Evolutionary conservation across 2,888 invertebrate genomes (phyloP).

Genomic region (Pseudococcus viburni): DNA sequence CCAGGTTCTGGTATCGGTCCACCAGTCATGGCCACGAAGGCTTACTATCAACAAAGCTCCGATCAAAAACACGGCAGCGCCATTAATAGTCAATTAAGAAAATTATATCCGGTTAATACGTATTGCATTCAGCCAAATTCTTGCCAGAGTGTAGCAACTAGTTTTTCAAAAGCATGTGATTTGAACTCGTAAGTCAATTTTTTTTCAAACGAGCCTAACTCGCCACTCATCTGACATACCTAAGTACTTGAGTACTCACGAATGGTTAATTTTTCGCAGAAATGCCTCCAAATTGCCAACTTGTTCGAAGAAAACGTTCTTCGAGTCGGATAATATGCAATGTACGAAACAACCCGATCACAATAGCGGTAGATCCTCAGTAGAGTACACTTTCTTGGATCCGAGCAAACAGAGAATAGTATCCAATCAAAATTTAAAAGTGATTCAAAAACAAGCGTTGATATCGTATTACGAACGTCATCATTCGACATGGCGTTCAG

Average conservation of each 20-base stretch:
- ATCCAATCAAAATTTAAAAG: constrained; percentile 78
- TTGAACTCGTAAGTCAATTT: not conserved
- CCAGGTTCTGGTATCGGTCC: constrained; percentile 68
- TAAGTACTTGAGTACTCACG: too few species aligned
- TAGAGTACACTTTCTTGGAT: constrained; percentile 80
- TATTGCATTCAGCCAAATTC: constrained; percentile 75
- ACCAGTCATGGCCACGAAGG: constrained; percentile 64
- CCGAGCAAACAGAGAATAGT: constrained; percentile 74
- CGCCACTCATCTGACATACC: too few species aligned
- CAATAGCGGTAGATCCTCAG: constrained; percentile 70
- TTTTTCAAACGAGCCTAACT: not conserved
- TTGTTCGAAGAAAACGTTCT: constrained; percentile 71
- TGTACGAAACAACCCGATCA: constrained; percentile 76
- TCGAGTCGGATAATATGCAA: constrained; percentile 79
- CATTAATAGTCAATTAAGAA: constrained; percentile 75
- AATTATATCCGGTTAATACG: constrained; percentile 81
- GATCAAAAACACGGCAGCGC: constrained; percentile 72
- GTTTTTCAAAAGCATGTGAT: not conserved
- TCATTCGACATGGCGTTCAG: constrained; percentile 76
- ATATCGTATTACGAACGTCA: constrained; percentile 86
- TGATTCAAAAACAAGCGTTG: constrained; percentile 86
- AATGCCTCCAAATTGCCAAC: not conserved
- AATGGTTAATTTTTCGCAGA: not conserved
- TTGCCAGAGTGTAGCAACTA: not conserved
- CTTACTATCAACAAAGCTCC: constrained; percentile 50